These are phyloP conservation scores for Rhabdomys dilectus DNA, from an alignment of 2,113 vertebrate species.

Conservation along the genomic window DNA sequence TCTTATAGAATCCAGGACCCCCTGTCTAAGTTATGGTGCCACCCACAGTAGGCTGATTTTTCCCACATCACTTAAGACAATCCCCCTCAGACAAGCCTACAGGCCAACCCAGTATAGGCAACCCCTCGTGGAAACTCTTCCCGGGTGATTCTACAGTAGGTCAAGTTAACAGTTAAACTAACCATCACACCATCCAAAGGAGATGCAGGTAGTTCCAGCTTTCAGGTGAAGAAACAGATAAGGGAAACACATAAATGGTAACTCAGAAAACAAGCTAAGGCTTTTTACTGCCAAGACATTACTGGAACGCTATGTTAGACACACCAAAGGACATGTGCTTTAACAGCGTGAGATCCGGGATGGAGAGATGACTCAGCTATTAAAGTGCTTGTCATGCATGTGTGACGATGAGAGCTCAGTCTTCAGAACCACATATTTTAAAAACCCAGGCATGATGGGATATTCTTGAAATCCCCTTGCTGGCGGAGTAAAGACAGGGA, in stretches of 20 bases:
- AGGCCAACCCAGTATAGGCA: not conserved
- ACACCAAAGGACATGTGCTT: conserved; percentile 6
- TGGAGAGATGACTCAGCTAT: not conserved
- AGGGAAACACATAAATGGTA: not conserved
- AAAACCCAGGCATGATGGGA: not conserved
- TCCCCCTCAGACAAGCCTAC: not conserved
- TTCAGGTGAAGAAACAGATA: conserved; percentile 11
- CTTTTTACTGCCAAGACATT: not conserved
- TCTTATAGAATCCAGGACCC: not conserved
- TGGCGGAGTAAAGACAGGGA: not conserved
- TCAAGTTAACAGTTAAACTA: not conserved
- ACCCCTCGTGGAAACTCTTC: too few species aligned
- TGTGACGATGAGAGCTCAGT: not conserved
- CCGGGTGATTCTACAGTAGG: not conserved
- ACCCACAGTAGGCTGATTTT: too few species aligned
- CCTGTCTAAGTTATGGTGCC: too few species aligned
- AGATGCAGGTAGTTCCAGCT: not conserved
- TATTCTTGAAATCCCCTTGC: not conserved
- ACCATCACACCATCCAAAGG: not conserved
- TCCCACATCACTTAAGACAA: not conserved
- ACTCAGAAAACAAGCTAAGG: not conserved
- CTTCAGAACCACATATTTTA: not conserved
- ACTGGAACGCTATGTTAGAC: not conserved
- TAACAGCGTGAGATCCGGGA: not conserved
- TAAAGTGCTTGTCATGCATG: not conserved